Evolutionary conservation across 2,888 invertebrate species (phyloP).

Genomic region (Plagodis dolabraria): DNA sequence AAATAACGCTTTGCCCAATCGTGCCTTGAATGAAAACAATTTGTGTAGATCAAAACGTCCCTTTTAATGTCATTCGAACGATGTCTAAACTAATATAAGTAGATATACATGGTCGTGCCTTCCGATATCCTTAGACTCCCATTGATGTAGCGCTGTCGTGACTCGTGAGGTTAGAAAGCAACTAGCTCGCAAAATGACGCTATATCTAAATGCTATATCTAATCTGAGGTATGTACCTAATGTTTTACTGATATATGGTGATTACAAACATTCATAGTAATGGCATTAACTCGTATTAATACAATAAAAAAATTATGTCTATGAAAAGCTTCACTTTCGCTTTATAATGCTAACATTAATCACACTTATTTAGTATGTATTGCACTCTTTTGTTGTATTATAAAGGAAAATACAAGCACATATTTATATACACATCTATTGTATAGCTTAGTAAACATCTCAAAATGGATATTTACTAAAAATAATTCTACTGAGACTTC

Average conservation of each 20-base stretch:
- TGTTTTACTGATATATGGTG: background rate
- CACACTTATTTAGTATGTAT: too few species aligned
- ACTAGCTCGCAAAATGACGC: slow-evolving; percentile 16
- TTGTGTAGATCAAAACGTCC: slow-evolving; percentile 48
- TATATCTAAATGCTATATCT: background rate
- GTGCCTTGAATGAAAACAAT: slow-evolving; percentile 34
- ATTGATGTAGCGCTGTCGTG: too few species aligned
- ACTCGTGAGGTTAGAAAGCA: slow-evolving; percentile 35
- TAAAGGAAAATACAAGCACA: too few species aligned
- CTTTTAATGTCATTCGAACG: slow-evolving; percentile 51
- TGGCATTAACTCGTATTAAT: background rate
- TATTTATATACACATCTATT: too few species aligned
- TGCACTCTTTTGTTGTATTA: too few species aligned
- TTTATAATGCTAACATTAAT: too few species aligned
- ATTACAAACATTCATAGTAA: background rate
- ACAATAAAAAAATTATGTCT: too few species aligned
- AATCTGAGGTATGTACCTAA: background rate
- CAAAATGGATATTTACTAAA: too few species aligned
- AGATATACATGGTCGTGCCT: slow-evolving; percentile 30
- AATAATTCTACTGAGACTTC: too few species aligned
- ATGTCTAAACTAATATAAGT: slow-evolving; percentile 38
- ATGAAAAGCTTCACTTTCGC: too few species aligned
- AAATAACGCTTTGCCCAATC: background rate
- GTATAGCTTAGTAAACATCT: too few species aligned
- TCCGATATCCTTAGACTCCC: slow-evolving; percentile 11